A percentile compares a stretch with the other conserved stretches of the same genome.
These are phyloP conservation scores for Craseonycteris thonglongyai DNA, from an alignment of 2,113 vertebrate species.

Conservation along the genomic window DNA sequence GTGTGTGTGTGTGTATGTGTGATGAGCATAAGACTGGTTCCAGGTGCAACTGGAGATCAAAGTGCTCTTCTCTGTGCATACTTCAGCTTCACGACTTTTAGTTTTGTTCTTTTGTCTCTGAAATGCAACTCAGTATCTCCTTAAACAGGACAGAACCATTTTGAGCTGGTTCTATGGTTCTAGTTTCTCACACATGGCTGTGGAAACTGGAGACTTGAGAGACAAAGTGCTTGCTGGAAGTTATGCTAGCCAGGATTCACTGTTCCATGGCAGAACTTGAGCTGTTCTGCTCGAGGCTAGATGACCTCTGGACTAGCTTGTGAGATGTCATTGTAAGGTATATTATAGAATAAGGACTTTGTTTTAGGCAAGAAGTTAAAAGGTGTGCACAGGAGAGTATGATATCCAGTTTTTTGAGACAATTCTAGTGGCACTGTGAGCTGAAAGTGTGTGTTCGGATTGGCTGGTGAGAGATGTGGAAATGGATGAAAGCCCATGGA, in stretches of 20 bases:
- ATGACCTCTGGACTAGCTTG: too few relatives aligned
- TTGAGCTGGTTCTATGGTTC: too few relatives aligned
- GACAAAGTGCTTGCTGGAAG: rapidly evolving
- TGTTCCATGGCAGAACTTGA: not conserved
- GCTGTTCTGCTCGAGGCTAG: not conserved
- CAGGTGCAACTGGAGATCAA: too few relatives aligned
- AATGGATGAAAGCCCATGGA: not conserved
- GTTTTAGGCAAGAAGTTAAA: not conserved
- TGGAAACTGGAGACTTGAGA: not conserved
- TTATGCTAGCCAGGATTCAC: not conserved
- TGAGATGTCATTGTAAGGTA: not conserved
- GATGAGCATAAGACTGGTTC: too few relatives aligned
- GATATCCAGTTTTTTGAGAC: not conserved
- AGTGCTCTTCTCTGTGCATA: too few relatives aligned
- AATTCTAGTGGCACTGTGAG: not conserved
- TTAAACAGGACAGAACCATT: too few relatives aligned
- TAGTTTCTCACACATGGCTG: rapidly evolving
- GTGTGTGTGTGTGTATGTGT: too few relatives aligned
- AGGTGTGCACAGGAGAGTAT: not conserved
- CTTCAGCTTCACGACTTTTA: too few relatives aligned
- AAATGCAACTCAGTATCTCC: too few relatives aligned
- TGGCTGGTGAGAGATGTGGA: too few relatives aligned
- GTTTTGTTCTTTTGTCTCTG: too few relatives aligned
- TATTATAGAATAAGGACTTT: not conserved
- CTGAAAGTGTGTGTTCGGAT: rapidly evolving